A percentile compares a stretch with the other conserved stretches of the same genome.
These are phyloP conservation scores for Harpagus bidentatus DNA, from an alignment of 2,113 vertebrate genomes.

Conservation along the genomic window DNA sequence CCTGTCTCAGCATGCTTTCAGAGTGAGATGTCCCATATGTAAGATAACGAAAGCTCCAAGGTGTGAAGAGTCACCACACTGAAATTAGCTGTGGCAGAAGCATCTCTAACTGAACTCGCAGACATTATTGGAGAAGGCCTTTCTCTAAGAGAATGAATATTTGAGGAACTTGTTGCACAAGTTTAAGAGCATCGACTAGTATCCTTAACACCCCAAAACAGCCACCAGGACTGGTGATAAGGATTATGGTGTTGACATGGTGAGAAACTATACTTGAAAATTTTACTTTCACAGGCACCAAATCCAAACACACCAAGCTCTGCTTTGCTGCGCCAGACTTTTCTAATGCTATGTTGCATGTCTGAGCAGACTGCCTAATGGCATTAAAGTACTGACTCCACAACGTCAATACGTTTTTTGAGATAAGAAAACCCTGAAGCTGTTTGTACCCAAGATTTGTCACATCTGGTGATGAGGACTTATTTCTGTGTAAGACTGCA, in stretches of 20 bases:
- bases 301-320: background rate
- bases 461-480: background rate
- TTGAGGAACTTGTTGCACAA: background rate
- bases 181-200: background rate
- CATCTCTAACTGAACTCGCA: background rate
- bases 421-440: background rate
- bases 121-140: background rate
- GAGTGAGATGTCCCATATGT: background rate
- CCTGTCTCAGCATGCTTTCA: background rate
- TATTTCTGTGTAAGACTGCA: background rate
- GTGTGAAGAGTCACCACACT: background rate
- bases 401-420: background rate
- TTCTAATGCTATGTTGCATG: accelerated
- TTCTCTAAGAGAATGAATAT: background rate
- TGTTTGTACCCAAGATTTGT: background rate
- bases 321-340: background rate
- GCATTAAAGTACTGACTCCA: background rate
- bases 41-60: background rate
- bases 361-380: accelerated
- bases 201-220: background rate
- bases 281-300: background rate
- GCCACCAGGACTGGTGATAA: background rate
- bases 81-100: background rate
- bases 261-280: background rate
- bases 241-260: background rate